Conservation (phyloP, 2,113 vertebrate species). For the Phrynocephalus versicolor region DNA sequence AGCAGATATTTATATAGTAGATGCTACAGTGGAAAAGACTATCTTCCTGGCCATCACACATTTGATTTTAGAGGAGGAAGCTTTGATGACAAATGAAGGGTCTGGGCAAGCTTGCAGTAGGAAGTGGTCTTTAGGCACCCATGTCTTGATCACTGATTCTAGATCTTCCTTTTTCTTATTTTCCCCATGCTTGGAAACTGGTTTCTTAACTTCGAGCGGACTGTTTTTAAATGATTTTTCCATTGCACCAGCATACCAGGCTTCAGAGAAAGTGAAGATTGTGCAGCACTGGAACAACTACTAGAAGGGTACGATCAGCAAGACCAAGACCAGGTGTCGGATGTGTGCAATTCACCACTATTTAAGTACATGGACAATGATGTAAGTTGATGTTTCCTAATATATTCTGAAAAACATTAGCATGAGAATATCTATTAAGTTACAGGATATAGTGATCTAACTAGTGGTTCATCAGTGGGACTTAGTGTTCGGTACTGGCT, state of each 20-base stretch:
- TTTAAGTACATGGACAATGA: constrained; percentile 99
- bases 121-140: background rate
- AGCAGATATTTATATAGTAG: background rate
- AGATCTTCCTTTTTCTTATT: background rate
- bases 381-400: constrained; percentile 79
- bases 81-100: too few relatives aligned
- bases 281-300: constrained; percentile 88
- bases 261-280: constrained; percentile 94
- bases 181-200: background rate
- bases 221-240: constrained; percentile 11
- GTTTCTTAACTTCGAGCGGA: background rate
- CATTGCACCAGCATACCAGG: constrained; percentile 86
- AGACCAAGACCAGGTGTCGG: constrained; percentile 91
- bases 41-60: background rate
- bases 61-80: background rate
- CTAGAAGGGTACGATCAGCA: constrained; percentile 95
- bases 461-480: background rate
- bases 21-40: background rate
- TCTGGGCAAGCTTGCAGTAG: background rate
- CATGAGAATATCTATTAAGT: background rate
- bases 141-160: background rate
- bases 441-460: background rate
- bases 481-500: background rate
- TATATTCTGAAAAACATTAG: background rate
- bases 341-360: constrained; percentile 91